Conservation (phyloP, 2,888 invertebrate genomes). For the Anorthoa munda region DNA sequence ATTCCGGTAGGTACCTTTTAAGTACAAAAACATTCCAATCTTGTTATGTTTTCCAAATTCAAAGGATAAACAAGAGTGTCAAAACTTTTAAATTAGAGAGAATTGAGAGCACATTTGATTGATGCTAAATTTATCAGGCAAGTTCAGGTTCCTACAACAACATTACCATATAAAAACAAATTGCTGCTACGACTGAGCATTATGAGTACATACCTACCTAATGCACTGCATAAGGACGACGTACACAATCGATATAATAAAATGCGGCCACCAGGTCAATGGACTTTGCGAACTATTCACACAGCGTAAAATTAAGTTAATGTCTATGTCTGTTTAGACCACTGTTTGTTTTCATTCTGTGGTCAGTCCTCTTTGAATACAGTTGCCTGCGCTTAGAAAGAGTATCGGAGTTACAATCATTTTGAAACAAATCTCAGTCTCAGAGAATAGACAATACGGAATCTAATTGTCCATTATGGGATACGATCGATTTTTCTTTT, state of each 20-base stretch:
- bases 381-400: neutral
- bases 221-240: conserved; percentile 65
- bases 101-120: neutral
- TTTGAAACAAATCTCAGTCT: too few species aligned
- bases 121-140: neutral
- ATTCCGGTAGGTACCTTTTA: neutral
- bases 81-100: neutral
- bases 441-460: too few species aligned
- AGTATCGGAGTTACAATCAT: neutral
- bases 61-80: neutral
- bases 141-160: neutral
- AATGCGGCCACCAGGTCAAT: conserved; percentile 82
- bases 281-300: conserved; percentile 55
- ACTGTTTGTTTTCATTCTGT: conserved; percentile 15
- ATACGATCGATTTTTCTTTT: too few species aligned
- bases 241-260: conserved; percentile 78
- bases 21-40: neutral
- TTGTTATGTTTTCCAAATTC: neutral
- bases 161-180: neutral
- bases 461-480: too few species aligned
- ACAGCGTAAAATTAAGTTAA: conserved; percentile 39
- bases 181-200: neutral
- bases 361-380: conserved; percentile 16
- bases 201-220: neutral
- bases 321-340: conserved; percentile 16